These are phyloP conservation scores for Drosophila equinoxialis DNA, from an alignment of 1,140 invertebrate species.

Conservation along the genomic window DNA sequence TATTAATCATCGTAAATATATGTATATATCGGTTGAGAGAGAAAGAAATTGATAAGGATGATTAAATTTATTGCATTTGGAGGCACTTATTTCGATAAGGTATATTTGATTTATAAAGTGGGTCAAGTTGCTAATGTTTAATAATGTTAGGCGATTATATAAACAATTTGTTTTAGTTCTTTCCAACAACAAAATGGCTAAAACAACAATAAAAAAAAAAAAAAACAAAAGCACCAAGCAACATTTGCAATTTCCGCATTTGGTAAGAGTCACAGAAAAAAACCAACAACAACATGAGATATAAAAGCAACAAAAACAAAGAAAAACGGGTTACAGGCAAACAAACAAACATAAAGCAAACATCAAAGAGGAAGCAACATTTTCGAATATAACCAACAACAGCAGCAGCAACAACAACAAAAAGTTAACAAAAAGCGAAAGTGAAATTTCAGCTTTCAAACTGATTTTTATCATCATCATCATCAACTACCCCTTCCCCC, in stretches of 20 bases:
- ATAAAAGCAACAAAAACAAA: conserved; percentile 49
- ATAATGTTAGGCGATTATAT: conserved; percentile 24
- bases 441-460: conserved; percentile 82
- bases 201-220: not conserved
- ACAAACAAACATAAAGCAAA: conserved; percentile 55
- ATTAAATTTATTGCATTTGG: not conserved
- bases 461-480: conserved; percentile 66
- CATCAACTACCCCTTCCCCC: not conserved
- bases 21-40: not conserved
- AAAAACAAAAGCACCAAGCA: not conserved
- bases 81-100: conserved; percentile 29
- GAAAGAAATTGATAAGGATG: conserved; percentile 18
- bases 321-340: conserved; percentile 43
- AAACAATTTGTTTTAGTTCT: conserved; percentile 17
- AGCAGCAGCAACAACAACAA: conserved; percentile 16
- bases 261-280: conserved; percentile 39
- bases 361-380: conserved; percentile 61
- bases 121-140: conserved; percentile 41
- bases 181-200: not conserved
- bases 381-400: conserved; percentile 54
- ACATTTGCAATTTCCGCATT: conserved; percentile 56
- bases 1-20: conserved; percentile 22
- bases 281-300: conserved; percentile 3
- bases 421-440: conserved; percentile 75
- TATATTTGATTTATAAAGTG: conserved; percentile 22